These are phyloP conservation scores for Pempheris klunzingeri DNA, from an alignment of 2,797 vertebrate genomes.

Conservation along the genomic window DNA sequence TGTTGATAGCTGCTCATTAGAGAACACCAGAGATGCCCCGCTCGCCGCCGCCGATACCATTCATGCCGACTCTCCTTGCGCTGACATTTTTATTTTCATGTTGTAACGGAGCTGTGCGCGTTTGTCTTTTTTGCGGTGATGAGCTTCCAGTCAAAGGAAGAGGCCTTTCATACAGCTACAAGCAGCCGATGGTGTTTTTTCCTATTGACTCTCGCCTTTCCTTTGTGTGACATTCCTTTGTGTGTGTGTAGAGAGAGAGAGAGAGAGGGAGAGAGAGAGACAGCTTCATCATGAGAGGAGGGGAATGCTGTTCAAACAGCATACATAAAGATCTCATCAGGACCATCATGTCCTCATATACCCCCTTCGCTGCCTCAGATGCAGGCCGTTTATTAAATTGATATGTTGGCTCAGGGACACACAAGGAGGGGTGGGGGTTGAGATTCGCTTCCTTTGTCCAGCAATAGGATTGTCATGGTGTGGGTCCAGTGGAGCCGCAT, in stretches of 20 bases:
- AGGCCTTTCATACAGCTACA: background rate
- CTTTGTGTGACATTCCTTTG: conserved; percentile 81
- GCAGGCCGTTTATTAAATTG: conserved; percentile 53
- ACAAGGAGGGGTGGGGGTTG: conserved; percentile 28
- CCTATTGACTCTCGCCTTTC: conserved; percentile 41
- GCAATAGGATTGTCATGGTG: conserved; percentile 64
- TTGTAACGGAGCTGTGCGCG: background rate
- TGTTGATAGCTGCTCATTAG: conserved; percentile 15
- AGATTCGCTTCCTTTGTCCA: conserved; percentile 60
- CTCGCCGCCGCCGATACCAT: background rate
- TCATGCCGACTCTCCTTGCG: background rate
- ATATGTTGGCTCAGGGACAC: conserved; percentile 59
- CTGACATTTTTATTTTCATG: conserved; percentile 13
- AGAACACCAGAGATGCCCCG: background rate
- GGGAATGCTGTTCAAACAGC: conserved; percentile 53
- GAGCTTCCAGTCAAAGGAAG: background rate
- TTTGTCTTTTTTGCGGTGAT: conserved; percentile 30
- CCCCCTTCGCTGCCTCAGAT: conserved; percentile 37
- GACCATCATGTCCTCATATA: conserved; percentile 59
- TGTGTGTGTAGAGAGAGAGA: conserved; percentile 67
- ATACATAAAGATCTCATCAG: conserved; percentile 41
- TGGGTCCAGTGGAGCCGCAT: conserved; percentile 35
- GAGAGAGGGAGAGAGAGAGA: conserved; percentile 11
- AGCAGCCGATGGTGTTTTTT: conserved; percentile 1
- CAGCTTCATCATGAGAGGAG: conserved; percentile 43